Percentiles rank a stretch among this genome's conserved stretches.
phyloP scores from a whole-genome alignment of 1,140 invertebrate species.

The Zaprionus capensis region DNA sequence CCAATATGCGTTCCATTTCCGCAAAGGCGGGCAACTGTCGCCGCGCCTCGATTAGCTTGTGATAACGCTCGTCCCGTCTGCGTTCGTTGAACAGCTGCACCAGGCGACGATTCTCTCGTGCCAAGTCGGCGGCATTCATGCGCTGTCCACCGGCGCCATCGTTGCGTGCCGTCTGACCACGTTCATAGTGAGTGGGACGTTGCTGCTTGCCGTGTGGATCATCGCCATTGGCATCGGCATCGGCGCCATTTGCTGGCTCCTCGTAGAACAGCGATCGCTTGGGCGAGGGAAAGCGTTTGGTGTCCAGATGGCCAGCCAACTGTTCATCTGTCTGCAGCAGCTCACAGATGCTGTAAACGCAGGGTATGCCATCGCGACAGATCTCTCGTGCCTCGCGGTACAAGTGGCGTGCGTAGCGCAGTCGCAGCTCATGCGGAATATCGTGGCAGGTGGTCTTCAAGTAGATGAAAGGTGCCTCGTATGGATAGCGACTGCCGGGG shows the following conservation, averaged over 20 bases:
- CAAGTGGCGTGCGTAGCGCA: slow-evolving; percentile 87
- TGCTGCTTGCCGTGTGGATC: neutral
- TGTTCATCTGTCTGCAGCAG: slow-evolving; percentile 89
- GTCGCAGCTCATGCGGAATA: slow-evolving; percentile 87
- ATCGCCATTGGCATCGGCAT: slow-evolving; percentile 5
- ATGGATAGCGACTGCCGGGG: slow-evolving; percentile 88
- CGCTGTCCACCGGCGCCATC: slow-evolving; percentile 84
- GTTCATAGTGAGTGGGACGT: slow-evolving; percentile 87
- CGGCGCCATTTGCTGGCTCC: slow-evolving; percentile 31
- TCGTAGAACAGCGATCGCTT: slow-evolving; percentile 75
- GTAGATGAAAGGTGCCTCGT: slow-evolving; percentile 88
- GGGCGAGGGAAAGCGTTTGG: slow-evolving; percentile 86
- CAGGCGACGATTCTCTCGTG: slow-evolving; percentile 87
- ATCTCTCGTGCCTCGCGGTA: slow-evolving; percentile 87
- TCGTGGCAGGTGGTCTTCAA: slow-evolving; percentile 86
- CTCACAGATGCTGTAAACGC: slow-evolving; percentile 89
- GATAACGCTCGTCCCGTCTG: slow-evolving; percentile 86
- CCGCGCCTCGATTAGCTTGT: slow-evolving; percentile 87
- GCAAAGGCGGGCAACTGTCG: slow-evolving; percentile 89
- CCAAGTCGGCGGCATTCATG: slow-evolving; percentile 85
- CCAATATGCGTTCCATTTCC: slow-evolving; percentile 88
- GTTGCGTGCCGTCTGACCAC: slow-evolving; percentile 83
- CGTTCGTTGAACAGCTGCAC: slow-evolving; percentile 87
- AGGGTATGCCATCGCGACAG: slow-evolving; percentile 88
- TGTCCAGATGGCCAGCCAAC: slow-evolving; percentile 87